These are phyloP conservation scores for Brachionus sp. DNA, from an alignment of 1,140 invertebrate genomes.

Conservation along the genomic window DNA sequence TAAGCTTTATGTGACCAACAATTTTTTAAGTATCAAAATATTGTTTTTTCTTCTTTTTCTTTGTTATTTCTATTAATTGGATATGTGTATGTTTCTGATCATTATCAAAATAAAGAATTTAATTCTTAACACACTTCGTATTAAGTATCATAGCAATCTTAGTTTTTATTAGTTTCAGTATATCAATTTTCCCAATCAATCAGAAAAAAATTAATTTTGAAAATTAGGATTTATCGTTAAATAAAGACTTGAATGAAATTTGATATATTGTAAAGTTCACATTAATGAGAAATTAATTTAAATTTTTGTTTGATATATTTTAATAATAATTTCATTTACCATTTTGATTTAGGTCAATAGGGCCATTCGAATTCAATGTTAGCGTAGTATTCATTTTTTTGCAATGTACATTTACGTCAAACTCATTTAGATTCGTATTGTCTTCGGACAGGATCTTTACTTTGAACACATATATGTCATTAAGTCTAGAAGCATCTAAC, in stretches of 20 bases:
- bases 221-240: not conserved
- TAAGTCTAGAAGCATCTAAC: not conserved
- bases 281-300: too few relatives aligned
- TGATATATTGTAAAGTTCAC: not conserved
- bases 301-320: too few relatives aligned
- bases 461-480: slow-evolving; percentile 8
- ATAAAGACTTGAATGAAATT: not conserved
- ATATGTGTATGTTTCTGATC: not conserved
- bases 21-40: too few relatives aligned
- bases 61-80: not conserved
- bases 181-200: not conserved
- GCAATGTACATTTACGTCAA: slow-evolving; percentile 25
- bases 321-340: not conserved
- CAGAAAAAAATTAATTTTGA: not conserved
- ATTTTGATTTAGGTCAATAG: not conserved
- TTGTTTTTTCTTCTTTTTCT: not conserved
- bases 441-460: slow-evolving; percentile 6
- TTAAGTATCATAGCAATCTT: not conserved
- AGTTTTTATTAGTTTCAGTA: not conserved
- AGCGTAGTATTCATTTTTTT: slow-evolving; percentile 27
- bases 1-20: not conserved
- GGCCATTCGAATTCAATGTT: not conserved
- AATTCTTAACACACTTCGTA: not conserved
- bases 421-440: slow-evolving; percentile 12
- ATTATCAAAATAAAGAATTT: not conserved